These are phyloP conservation scores for Macrochelys suwanniensis DNA, from an alignment of 2,797 vertebrate genomes.

Conservation along the genomic window DNA sequence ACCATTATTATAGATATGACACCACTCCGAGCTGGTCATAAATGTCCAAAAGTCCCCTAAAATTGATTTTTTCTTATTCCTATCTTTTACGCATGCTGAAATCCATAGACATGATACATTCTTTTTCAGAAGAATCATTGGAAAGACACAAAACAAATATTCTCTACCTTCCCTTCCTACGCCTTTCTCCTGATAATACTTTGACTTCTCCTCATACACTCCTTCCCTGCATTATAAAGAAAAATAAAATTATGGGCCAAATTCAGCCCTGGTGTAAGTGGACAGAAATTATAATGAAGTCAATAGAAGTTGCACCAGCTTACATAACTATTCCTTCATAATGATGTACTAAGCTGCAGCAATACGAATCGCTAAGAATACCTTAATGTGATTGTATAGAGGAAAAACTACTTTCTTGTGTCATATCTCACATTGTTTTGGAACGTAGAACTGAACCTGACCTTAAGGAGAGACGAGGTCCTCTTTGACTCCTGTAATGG, in stretches of 20 bases:
- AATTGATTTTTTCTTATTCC: not conserved
- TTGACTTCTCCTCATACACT: accelerated
- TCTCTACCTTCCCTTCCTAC: not conserved
- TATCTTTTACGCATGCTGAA: not conserved
- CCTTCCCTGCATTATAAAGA: not conserved
- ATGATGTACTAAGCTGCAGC: not conserved
- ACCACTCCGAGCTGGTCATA: not conserved
- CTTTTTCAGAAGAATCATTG: not conserved
- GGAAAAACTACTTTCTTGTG: not conserved
- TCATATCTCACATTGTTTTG: not conserved
- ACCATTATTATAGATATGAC: not conserved
- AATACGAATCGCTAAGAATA: not conserved
- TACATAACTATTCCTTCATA: not conserved
- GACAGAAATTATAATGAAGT: not conserved
- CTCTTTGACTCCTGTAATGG: constrained; percentile 28
- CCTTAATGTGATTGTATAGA: not conserved
- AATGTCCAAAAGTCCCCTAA: not conserved
- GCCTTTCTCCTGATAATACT: not conserved
- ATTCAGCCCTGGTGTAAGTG: not conserved
- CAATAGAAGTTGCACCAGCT: not conserved
- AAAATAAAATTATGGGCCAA: not conserved
- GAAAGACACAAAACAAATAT: accelerated
- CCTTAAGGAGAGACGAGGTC: not conserved
- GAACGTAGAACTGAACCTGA: not conserved
- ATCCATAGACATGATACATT: not conserved